Evolutionary conservation across 2,113 vertebrate species (phyloP).

Genomic region (Bubo blakistoni): DNA sequence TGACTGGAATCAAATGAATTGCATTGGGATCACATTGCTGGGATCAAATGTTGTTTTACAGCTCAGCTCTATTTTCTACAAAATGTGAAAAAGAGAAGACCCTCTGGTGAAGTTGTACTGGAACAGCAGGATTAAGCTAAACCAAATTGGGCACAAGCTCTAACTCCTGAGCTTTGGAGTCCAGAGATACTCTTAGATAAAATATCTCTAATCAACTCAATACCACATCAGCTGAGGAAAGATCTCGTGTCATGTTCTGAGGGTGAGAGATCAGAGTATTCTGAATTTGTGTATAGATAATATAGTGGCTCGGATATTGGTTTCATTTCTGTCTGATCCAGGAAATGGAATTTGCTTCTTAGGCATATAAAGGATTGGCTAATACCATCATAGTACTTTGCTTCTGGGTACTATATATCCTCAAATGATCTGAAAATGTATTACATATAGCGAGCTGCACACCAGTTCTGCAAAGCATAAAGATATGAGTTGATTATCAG

Average conservation of each 20-base stretch:
- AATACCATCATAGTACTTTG: neutral
- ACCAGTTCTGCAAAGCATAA: neutral
- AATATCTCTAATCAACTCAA: conserved; percentile 36
- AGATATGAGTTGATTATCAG: neutral
- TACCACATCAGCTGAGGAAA: neutral
- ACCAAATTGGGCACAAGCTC: conserved; percentile 18
- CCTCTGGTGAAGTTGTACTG: neutral
- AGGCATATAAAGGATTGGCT: neutral
- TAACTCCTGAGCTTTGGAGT: conserved; percentile 9
- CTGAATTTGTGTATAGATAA: conserved; percentile 25
- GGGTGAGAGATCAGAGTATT: conserved; percentile 7
- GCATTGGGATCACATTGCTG: neutral
- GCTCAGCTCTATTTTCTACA: neutral
- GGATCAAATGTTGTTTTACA: neutral
- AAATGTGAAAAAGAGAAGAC: neutral
- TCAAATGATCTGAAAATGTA: conserved; percentile 28
- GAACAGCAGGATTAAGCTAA: conserved; percentile 16
- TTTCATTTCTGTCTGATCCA: conserved; percentile 47
- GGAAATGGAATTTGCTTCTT: neutral
- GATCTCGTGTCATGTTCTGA: neutral
- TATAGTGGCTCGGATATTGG: neutral
- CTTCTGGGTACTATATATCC: neutral
- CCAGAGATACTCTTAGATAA: conserved; percentile 11
- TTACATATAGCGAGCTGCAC: neutral
- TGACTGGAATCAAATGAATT: neutral